Conservation (phyloP, 1,140 invertebrate genomes). For the Periplaneta americana region DNA sequence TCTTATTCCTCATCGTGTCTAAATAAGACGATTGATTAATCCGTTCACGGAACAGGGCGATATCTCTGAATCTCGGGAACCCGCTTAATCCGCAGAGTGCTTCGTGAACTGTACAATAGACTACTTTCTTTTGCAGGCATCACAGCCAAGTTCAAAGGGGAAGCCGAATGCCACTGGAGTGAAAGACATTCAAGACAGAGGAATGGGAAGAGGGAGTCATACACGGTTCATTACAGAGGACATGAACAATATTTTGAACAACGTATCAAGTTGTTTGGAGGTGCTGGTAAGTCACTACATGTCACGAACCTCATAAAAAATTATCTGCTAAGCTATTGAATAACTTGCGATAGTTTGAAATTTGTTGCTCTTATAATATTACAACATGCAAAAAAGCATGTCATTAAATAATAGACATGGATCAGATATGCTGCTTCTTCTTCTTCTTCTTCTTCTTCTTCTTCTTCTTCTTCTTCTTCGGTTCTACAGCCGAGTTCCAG, state of each 20-base stretch:
- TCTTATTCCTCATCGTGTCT: no score
- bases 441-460: background rate
- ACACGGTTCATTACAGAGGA: slow-evolving; percentile 40
- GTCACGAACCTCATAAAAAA: background rate
- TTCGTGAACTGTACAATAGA: no score
- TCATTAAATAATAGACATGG: background rate
- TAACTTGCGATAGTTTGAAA: background rate
- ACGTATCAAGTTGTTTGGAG: slow-evolving; percentile 55
- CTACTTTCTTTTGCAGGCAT: slow-evolving; percentile 15
- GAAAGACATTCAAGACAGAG: slow-evolving; percentile 34
- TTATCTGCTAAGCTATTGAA: background rate
- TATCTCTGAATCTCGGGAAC: no score
- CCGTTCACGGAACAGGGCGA: no score
- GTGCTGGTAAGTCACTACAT: slow-evolving; percentile 40
- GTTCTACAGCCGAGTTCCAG: no score
- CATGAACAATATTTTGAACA: slow-evolving; percentile 65
- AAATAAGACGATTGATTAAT: no score
- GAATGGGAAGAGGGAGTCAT: slow-evolving; percentile 50
- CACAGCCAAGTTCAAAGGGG: slow-evolving; percentile 57
- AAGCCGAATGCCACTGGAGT: slow-evolving; percentile 56
- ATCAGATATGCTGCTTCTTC: background rate
- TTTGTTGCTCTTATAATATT: background rate
- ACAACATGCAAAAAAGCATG: background rate
- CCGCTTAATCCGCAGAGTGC: no score
- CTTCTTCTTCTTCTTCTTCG: no score